These are phyloP conservation scores for Pecten maximus DNA, from an alignment of 2,888 invertebrate genomes.

Conservation along the genomic window DNA sequence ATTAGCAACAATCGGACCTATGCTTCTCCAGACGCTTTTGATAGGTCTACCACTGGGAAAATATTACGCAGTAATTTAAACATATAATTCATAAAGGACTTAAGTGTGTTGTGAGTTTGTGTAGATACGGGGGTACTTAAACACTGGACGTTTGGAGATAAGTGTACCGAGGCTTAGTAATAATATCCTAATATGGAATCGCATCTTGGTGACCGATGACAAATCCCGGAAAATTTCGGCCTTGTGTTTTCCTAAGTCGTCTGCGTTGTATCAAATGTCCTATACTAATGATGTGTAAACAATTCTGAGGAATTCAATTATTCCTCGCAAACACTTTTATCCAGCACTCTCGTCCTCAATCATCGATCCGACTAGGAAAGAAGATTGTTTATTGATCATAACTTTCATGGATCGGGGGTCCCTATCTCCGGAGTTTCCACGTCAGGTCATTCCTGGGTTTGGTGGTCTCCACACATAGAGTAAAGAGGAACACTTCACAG, in stretches of 20 bases:
- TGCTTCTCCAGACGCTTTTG: conserved; percentile 15
- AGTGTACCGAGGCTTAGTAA: not conserved
- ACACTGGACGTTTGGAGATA: not conserved
- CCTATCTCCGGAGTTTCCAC: not conserved
- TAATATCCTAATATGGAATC: not conserved
- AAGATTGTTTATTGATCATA: conserved; percentile 25
- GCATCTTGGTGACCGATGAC: not conserved
- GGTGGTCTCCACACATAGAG: not conserved
- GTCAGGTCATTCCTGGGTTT: not conserved
- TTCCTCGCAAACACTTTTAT: conserved; percentile 35
- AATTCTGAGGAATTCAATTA: conserved; percentile 25
- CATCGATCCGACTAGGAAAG: not conserved
- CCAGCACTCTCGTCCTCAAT: not conserved
- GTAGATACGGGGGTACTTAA: conserved; percentile 21
- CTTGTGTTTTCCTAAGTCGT: conserved; percentile 33
- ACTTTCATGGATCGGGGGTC: not conserved
- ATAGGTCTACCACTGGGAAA: not conserved
- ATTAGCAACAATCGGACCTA: conserved; percentile 6
- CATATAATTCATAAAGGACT: conserved; percentile 6
- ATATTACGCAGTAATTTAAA: conserved; percentile 27
- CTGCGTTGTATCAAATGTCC: conserved; percentile 30
- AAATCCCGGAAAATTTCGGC: not conserved
- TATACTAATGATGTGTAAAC: conserved; percentile 12
- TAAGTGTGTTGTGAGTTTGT: not conserved
- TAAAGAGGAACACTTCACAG: not conserved